phyloP scores from a whole-genome alignment of 2,113 vertebrate genomes.

The Atlantisia rogersi region DNA sequence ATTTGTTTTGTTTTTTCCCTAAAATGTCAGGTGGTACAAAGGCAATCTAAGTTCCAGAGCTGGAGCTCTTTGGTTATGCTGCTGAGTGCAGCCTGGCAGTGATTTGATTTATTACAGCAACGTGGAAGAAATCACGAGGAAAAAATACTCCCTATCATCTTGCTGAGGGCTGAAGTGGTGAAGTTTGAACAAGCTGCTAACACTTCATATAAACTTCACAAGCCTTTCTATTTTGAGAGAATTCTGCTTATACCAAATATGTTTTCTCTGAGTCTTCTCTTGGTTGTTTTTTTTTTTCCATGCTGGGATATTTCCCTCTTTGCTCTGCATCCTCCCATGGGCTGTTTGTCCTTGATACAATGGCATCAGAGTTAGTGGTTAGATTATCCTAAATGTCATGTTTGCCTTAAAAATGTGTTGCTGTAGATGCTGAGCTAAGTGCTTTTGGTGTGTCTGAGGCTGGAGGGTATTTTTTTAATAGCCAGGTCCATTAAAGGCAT shows the following conservation, averaged over 20 bases:
- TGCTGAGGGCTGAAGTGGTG: not conserved
- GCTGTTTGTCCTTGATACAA: not conserved
- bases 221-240: constrained; percentile 39
- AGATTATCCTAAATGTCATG: not conserved
- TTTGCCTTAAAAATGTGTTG: not conserved
- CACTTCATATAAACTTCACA: constrained; percentile 15
- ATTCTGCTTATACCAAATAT: constrained; percentile 15
- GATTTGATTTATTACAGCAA: constrained; percentile 15
- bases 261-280: not conserved
- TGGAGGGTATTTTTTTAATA: not conserved
- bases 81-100: not conserved
- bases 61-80: not conserved
- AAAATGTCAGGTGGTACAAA: not conserved
- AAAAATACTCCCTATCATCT: not conserved
- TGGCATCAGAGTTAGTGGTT: not conserved
- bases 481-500: not conserved
- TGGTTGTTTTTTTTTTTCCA: not conserved
- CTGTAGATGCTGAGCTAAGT: not conserved
- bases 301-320: constrained; percentile 54
- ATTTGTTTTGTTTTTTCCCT: not conserved
- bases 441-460: not conserved
- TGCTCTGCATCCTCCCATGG: not conserved
- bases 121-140: constrained; percentile 4
- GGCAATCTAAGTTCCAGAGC: not conserved
- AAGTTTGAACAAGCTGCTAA: constrained; percentile 33